These are phyloP conservation scores for Watsonalla cultraria DNA, from an alignment of 2,888 invertebrate genomes.

Conservation along the genomic window DNA sequence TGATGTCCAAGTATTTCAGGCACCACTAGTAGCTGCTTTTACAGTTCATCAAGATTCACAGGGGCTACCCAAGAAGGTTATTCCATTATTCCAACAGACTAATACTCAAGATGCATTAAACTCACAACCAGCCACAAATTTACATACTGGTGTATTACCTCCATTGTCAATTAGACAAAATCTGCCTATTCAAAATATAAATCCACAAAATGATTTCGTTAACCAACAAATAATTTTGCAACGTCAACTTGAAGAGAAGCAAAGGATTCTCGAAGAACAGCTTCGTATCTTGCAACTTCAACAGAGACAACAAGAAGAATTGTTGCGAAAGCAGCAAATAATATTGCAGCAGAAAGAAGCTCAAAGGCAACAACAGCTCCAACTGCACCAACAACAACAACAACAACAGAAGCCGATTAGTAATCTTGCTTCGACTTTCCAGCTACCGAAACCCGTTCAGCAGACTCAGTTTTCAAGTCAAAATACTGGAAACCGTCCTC, in stretches of 20 bases:
- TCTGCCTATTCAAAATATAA: slow-evolving; percentile 22
- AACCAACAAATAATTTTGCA: slow-evolving; percentile 60
- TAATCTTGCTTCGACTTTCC: slow-evolving; percentile 51
- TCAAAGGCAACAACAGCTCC: slow-evolving; percentile 51
- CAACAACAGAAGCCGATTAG: slow-evolving; percentile 47
- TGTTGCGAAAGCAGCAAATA: slow-evolving; percentile 81
- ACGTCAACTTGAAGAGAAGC: slow-evolving; percentile 81
- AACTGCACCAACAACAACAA: slow-evolving; percentile 47
- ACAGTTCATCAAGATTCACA: slow-evolving; percentile 90
- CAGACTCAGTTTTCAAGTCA: slow-evolving; percentile 46
- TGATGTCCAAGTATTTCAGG: slow-evolving; percentile 88
- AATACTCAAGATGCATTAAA: slow-evolving; percentile 36
- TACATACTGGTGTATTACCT: slow-evolving; percentile 27
- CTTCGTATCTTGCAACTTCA: slow-evolving; percentile 82
- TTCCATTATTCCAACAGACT: slow-evolving; percentile 82
- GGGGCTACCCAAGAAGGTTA: slow-evolving; percentile 88
- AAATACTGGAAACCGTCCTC: slow-evolving; percentile 39
- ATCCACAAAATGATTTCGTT: slow-evolving; percentile 45
- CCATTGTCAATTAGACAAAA: slow-evolving; percentile 26
- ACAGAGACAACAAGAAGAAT: slow-evolving; percentile 83
- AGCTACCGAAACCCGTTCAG: slow-evolving; percentile 46
- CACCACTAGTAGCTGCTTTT: slow-evolving; percentile 90
- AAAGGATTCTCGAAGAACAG: slow-evolving; percentile 84
- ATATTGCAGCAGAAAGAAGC: slow-evolving; percentile 71
- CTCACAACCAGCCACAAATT: slow-evolving; percentile 28